Evolutionary conservation across 2,113 vertebrate genomes (phyloP).

Genomic region (Rhizomys pruinosus): DNA sequence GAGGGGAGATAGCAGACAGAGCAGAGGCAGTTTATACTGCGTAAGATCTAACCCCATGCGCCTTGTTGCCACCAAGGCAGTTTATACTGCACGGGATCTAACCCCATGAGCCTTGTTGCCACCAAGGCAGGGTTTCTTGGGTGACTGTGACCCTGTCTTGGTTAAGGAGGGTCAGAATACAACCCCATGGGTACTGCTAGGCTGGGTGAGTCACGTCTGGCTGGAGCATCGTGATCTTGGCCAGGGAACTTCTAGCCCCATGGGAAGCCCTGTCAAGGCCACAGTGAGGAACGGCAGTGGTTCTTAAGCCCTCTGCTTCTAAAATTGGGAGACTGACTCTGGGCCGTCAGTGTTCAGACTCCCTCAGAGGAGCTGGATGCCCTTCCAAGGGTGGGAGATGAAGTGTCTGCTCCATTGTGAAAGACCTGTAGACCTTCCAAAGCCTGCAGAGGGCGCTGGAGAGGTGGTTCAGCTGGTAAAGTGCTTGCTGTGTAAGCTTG

Average conservation of each 20-base stretch:
- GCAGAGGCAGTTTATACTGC: neutral
- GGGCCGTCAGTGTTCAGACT: neutral
- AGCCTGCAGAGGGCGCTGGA: neutral
- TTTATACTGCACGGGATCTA: neutral
- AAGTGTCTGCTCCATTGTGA: neutral
- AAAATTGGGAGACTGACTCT: neutral
- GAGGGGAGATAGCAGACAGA: neutral
- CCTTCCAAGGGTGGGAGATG: neutral
- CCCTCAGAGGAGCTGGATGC: neutral
- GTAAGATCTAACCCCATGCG: neutral
- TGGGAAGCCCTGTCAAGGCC: neutral
- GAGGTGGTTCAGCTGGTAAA: neutral
- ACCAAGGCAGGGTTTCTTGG: neutral
- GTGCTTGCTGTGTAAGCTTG: neutral
- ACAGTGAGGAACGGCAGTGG: too few species aligned
- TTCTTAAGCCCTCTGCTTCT: neutral
- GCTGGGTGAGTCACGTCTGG: too few species aligned
- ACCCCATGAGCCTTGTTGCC: rapidly evolving
- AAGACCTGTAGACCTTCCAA: neutral
- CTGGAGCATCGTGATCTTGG: neutral
- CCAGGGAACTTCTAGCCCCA: neutral
- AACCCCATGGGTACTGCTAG: rapidly evolving
- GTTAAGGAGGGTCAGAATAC: rapidly evolving
- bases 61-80: rapidly evolving
- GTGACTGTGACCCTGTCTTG: neutral